Conservation (phyloP, 1,140 invertebrate genomes). For the Macrobrachium nipponense region DNA sequence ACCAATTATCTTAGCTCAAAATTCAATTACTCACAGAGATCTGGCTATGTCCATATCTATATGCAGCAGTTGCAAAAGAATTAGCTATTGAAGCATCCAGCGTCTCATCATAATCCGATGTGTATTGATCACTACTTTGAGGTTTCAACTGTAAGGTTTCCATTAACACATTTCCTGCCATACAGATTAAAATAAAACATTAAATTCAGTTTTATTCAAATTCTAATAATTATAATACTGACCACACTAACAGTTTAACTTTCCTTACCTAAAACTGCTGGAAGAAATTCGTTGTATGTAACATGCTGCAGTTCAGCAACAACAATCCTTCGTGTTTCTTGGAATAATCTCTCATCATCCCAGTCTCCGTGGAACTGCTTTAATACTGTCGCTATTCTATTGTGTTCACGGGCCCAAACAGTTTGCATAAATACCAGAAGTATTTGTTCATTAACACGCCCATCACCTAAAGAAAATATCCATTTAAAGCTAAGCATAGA, state of each 20-base stretch:
- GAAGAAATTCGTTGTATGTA: conserved; percentile 70
- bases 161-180: too few species aligned
- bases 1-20: too few species aligned
- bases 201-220: too few species aligned
- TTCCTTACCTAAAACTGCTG: conserved; percentile 68
- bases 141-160: too few species aligned
- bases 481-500: too few species aligned
- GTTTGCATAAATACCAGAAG: conserved; percentile 68
- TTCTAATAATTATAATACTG: too few species aligned
- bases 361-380: conserved; percentile 69
- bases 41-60: conserved; percentile 75
- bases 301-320: conserved; percentile 70
- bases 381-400: conserved; percentile 69
- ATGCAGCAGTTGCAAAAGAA: conserved; percentile 76
- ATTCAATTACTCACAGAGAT: conserved; percentile 67
- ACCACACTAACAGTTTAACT: too few species aligned
- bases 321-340: conserved; percentile 66
- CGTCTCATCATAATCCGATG: conserved; percentile 72
- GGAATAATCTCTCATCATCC: conserved; percentile 69
- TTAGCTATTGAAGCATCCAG: conserved; percentile 76
- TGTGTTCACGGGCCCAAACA: conserved; percentile 72
- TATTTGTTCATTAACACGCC: conserved; percentile 72
- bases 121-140: too few species aligned
- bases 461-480: conserved; percentile 68
- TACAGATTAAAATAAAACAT: too few species aligned